Evolutionary conservation across 2,797 vertebrate species (phyloP).

Genomic region (Denticeps clupeoides): DNA sequence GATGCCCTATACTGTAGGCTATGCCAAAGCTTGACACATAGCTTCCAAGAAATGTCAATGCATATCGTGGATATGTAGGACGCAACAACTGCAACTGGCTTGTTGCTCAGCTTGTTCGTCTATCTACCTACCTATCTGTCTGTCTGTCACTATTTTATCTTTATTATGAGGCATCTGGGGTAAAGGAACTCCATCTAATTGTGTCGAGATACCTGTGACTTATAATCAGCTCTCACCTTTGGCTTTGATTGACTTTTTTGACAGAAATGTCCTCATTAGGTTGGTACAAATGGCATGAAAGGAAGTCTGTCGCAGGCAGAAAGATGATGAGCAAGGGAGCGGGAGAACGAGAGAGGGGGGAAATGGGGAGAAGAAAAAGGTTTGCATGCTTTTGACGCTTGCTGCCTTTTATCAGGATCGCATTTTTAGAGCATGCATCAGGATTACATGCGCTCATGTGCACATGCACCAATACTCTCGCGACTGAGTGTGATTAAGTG

Average conservation of each 20-base stretch:
- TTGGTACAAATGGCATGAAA: slow-evolving; percentile 53
- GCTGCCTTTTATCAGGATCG: slow-evolving; percentile 52
- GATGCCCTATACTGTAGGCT: no score
- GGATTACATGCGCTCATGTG: slow-evolving; percentile 38
- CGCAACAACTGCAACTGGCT: no score
- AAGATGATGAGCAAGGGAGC: slow-evolving; percentile 18
- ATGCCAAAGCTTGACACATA: no score
- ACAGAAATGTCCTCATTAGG: slow-evolving; percentile 74
- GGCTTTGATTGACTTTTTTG: slow-evolving; percentile 64
- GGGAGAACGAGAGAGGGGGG: not conserved
- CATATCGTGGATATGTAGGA: no score
- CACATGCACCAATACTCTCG: slow-evolving; percentile 30
- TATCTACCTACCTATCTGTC: slow-evolving; percentile 1
- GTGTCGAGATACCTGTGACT: slow-evolving; percentile 59
- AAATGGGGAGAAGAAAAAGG: slow-evolving; percentile 34
- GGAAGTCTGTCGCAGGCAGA: slow-evolving; percentile 36
- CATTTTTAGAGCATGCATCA: slow-evolving; percentile 46
- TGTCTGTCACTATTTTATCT: slow-evolving; percentile 40
- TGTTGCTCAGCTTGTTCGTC: no score
- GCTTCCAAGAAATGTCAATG: no score
- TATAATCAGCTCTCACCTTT: slow-evolving; percentile 38
- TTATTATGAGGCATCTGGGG: slow-evolving; percentile 43
- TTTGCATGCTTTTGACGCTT: slow-evolving; percentile 62
- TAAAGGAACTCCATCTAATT: slow-evolving; percentile 17
- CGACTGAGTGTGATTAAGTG: slow-evolving; percentile 34